These are phyloP conservation scores for Bombus balteatus DNA, from an alignment of 1,140 invertebrate genomes.

Conservation along the genomic window DNA sequence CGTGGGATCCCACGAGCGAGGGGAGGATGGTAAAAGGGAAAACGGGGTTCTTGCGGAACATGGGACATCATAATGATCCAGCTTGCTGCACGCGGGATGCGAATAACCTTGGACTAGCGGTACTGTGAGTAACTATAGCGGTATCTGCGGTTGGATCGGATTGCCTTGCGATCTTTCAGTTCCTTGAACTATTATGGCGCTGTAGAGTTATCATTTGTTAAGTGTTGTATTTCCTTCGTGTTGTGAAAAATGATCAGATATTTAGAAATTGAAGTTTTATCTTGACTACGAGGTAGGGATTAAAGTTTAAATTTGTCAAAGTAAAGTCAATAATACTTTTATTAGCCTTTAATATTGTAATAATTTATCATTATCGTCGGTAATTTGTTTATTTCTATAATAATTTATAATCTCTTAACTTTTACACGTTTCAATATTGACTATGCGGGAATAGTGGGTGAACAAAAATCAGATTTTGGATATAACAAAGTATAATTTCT, in stretches of 20 bases:
- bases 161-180: slow-evolving; percentile 29
- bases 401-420: no score
- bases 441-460: no score
- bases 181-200: slow-evolving; percentile 18
- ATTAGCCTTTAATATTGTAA: no score
- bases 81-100: slow-evolving; percentile 21
- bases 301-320: no score
- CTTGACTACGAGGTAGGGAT: no score
- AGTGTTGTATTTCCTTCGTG: not conserved
- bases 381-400: no score
- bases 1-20: slow-evolving; percentile 1
- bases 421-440: no score
- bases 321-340: no score
- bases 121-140: slow-evolving; percentile 73
- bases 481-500: no score
- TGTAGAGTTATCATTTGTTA: not conserved
- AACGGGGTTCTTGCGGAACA: slow-evolving; percentile 34
- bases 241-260: not conserved
- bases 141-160: slow-evolving; percentile 65
- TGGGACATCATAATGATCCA: slow-evolving; percentile 42
- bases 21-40: slow-evolving; percentile 37
- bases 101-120: slow-evolving; percentile 70
- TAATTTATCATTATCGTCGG: not conserved
- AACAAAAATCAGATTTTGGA: no score
- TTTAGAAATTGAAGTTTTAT: no score